These are phyloP conservation scores for Drosophila meridiana DNA, from an alignment of 2,888 invertebrate genomes.

Conservation along the genomic window DNA sequence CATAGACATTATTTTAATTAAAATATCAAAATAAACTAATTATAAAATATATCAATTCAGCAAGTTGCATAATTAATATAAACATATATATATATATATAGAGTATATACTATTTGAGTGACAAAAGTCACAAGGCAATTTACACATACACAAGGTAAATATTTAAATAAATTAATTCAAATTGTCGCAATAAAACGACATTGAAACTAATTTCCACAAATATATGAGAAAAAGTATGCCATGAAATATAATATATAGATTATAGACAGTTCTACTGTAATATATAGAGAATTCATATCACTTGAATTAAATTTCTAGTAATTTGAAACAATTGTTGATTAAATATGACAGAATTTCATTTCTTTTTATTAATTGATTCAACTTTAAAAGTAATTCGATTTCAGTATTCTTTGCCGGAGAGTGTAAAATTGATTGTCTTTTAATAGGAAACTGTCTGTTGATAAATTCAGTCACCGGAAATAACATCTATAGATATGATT, in stretches of 20 bases:
- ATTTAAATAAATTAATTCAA: constrained; percentile 2
- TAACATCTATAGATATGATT: neutral
- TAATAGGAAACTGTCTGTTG: neutral
- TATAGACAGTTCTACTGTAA: neutral
- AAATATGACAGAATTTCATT: neutral
- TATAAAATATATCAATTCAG: neutral
- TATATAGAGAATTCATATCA: neutral
- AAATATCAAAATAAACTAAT: neutral
- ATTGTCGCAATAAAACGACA: constrained; percentile 2
- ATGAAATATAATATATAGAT: neutral
- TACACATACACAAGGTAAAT: constrained; percentile 4
- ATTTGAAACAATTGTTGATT: neutral
- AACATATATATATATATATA: no score
- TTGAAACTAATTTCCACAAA: constrained; percentile 2
- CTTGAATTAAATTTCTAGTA: neutral
- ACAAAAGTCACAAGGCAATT: neutral
- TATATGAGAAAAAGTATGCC: neutral
- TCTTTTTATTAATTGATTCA: neutral
- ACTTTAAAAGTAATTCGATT: no score
- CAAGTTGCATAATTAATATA: neutral
- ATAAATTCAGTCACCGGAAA: neutral
- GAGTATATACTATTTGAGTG: neutral
- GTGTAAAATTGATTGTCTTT: neutral
- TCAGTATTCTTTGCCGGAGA: neutral
- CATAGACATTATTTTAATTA: constrained; percentile 4